Conservation (phyloP, 2,113 vertebrate genomes). For the Oncorhynchus kisutch region DNA sequence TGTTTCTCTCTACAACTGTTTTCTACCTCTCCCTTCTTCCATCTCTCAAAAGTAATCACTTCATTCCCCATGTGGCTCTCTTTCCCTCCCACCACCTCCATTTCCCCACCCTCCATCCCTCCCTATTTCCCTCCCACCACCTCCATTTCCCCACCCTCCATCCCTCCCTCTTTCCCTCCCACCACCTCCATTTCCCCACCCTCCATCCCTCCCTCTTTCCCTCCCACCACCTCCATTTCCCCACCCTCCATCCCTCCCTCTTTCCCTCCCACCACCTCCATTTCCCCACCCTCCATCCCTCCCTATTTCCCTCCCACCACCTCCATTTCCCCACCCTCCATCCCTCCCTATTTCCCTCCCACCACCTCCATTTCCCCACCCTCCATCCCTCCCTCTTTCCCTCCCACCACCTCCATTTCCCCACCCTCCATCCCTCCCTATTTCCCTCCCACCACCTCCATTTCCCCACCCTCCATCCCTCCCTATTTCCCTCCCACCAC, state of each 20-base stretch:
- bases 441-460: no score
- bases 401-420: no score
- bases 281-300: no score
- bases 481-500: no score
- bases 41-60: neutral
- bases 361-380: conserved; percentile 56
- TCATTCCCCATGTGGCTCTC: neutral
- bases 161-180: no score
- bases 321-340: conserved; percentile 64
- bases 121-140: neutral
- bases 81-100: no score
- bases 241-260: no score
- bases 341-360: no score
- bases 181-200: conserved; percentile 59
- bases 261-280: conserved; percentile 30
- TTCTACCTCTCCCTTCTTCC: neutral
- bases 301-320: conserved; percentile 5
- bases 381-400: neutral
- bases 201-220: no score
- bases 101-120: neutral
- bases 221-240: conserved; percentile 53
- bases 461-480: neutral
- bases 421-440: neutral
- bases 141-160: conserved; percentile 64
- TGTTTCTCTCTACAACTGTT: neutral